These are phyloP conservation scores for Clytia hemisphaerica DNA, from an alignment of 30 jellyfish, hydroid and myxozoan species.

Conservation along the genomic window DNA sequence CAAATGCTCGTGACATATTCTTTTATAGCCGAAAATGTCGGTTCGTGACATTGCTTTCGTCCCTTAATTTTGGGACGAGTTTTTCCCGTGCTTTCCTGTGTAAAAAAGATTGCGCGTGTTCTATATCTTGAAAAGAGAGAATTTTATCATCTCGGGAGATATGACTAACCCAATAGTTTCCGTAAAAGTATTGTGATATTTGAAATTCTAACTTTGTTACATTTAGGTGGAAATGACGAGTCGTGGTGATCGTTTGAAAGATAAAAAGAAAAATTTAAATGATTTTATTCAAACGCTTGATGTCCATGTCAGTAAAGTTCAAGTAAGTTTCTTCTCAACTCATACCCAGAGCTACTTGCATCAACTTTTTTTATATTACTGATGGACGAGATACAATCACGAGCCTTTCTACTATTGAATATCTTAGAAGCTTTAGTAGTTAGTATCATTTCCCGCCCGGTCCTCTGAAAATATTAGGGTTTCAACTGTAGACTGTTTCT, in stretches of 20 bases:
- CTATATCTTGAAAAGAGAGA: too few relatives aligned
- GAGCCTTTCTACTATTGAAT: too few relatives aligned
- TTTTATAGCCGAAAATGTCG: neutral
- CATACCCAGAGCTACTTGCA: neutral
- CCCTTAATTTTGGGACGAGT: neutral
- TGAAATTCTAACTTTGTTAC: neutral
- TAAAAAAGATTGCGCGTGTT: too few relatives aligned
- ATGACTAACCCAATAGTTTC: too few relatives aligned
- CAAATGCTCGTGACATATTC: neutral
- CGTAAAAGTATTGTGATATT: too few relatives aligned
- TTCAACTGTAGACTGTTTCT: too few relatives aligned
- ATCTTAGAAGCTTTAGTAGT: too few relatives aligned
- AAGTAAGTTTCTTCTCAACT: neutral
- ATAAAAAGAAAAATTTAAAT: conserved; percentile 48
- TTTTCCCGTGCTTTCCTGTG: neutral
- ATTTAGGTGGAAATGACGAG: conserved; percentile 55
- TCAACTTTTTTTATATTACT: too few relatives aligned
- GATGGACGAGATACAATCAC: too few relatives aligned
- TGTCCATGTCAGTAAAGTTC: conserved; percentile 4
- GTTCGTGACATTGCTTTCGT: neutral
- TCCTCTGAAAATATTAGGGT: too few relatives aligned
- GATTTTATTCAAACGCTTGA: conserved; percentile 31
- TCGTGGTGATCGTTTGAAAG: conserved; percentile 33
- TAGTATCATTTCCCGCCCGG: too few relatives aligned
- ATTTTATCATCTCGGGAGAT: too few relatives aligned